These are phyloP conservation scores for Salmo trutta DNA, from an alignment of 2,797 vertebrate genomes.

Conservation along the genomic window DNA sequence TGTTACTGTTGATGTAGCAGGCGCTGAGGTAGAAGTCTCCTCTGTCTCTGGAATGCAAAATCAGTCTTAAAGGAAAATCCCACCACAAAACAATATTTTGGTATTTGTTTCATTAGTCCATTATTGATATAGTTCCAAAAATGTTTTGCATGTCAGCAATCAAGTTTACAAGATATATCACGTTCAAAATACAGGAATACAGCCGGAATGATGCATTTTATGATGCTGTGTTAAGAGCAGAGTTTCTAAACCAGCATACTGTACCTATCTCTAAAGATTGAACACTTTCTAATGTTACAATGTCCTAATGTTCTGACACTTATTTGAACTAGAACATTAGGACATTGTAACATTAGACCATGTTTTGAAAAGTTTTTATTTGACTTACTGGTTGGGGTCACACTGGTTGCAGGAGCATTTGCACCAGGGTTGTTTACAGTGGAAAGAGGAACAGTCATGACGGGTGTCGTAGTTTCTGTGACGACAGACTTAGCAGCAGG, in stretches of 20 bases:
- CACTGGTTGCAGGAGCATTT: accelerated
- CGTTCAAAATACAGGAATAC: too few species aligned
- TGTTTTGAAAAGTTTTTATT: background rate
- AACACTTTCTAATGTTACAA: background rate
- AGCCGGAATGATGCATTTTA: too few species aligned
- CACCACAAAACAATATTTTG: too few species aligned
- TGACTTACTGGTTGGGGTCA: background rate
- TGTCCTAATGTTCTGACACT: background rate
- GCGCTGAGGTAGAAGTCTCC: too few species aligned
- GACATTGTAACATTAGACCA: too few species aligned
- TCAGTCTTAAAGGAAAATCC: background rate
- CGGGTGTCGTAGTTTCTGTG: background rate
- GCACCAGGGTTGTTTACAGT: background rate
- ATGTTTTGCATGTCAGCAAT: too few species aligned
- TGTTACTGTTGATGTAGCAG: background rate
- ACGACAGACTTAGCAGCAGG: background rate
- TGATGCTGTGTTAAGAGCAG: too few species aligned
- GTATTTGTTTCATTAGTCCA: too few species aligned
- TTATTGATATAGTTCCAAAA: too few species aligned
- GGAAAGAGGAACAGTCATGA: background rate
- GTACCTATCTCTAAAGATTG: background rate
- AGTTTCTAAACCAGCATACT: background rate
- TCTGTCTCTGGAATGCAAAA: background rate
- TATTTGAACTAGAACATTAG: background rate
- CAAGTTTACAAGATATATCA: too few species aligned